Base-by-base conservation (phyloP, 2,113 vertebrate genomes). In the Blennius ocellaris region DNA sequence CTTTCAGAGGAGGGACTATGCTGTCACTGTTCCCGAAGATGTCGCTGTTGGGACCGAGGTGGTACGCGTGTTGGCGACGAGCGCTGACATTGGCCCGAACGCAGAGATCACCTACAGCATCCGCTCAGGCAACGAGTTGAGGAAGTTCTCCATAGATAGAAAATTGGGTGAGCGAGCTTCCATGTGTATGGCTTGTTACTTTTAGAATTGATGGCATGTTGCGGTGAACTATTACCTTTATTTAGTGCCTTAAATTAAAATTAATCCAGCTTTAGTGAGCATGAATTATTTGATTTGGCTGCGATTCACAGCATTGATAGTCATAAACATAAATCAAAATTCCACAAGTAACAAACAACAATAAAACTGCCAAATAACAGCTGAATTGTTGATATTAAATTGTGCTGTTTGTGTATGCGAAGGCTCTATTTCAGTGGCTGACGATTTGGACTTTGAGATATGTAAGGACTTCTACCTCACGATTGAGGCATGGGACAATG, bases 381-480 rank as follows among this genome's bases (percentile, higher is more conserved):
- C 30, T 53, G 9, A 21, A 51, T 48, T 37, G 15, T n/a, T n/a
- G 5, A 15, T 12, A n/a, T 7, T n/a, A n/a, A 43, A 43, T 12
- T 48, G 5, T 10, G 11, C 52, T 14, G 92, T 21, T 3, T 60
- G 6, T 76, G 11, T 63, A 1, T 71, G 11, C 76, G 40, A 81
- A 99, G 98, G 97, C 45, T 92, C 92, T 11, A 95, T 99, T 89
- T 95, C 94, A 66, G 94, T 99, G 55, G 92, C 93, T 8, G 95
- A 96, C 56, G 87, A 92, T 79, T 85, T 99, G 89, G 97, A 99
- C 90, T 99, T 97, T 80, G 97, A 99, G 84, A 91, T 90, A 2
- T 97, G 96, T 91, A 97, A 95, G 87, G 95, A 96, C 87, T 99
- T 95, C 89, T 99, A 95, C 93, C 90, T 99, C 12, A 95, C 96